phyloP scores from a whole-genome alignment of 2,888 invertebrate genomes.

The Microchrysa polita region DNA sequence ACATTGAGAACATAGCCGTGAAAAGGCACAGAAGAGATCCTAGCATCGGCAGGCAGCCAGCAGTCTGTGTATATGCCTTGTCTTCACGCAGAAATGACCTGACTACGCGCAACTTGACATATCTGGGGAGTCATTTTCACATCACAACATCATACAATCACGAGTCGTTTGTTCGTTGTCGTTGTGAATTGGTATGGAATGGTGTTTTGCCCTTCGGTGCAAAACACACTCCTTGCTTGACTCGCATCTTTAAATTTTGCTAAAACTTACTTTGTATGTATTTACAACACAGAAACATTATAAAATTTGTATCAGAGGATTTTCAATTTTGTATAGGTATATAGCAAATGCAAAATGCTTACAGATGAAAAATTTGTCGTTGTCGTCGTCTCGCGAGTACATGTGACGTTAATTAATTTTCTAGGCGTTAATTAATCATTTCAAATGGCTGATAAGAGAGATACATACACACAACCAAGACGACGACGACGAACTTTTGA shows the following conservation, averaged over 20 bases:
- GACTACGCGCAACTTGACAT: too few species aligned
- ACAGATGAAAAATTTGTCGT: constrained; percentile 49
- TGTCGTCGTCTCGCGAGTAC: constrained; percentile 42
- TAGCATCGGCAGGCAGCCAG: not conserved
- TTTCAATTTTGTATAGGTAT: constrained; percentile 29
- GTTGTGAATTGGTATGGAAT: too few species aligned
- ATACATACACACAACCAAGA: too few species aligned
- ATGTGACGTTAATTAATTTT: constrained; percentile 51
- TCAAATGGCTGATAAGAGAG: constrained; percentile 49
- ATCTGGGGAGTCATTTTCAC: too few species aligned
- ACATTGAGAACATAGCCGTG: not conserved
- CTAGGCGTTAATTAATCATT: constrained; percentile 51
- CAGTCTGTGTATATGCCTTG: too few species aligned
- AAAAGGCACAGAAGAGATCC: not conserved
- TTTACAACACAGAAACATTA: not conserved
- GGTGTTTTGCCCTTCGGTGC: too few species aligned
- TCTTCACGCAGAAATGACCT: too few species aligned
- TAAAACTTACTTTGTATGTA: not conserved
- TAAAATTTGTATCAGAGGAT: constrained; percentile 19
- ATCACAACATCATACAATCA: too few species aligned
- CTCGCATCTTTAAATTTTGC: too few species aligned
- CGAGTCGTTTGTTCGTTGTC: too few species aligned
- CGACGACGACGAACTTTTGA: constrained; percentile 47
- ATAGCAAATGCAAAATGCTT: constrained; percentile 42
- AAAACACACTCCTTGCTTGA: too few species aligned